These are phyloP conservation scores for Hormaphis cornu DNA, from an alignment of 1,140 invertebrate genomes.

Conservation along the genomic window DNA sequence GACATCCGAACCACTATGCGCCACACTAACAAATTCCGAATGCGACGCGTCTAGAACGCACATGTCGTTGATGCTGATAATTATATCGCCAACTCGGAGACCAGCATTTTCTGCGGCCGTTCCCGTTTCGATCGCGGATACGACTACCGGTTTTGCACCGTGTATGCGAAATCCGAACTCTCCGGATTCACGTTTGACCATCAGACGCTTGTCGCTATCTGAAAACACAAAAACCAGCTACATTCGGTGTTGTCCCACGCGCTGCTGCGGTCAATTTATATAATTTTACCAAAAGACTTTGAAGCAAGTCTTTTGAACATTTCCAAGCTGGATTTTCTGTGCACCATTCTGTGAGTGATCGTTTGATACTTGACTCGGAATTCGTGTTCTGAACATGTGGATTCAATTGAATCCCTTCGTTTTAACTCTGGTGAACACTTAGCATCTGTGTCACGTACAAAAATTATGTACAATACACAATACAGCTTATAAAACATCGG, in stretches of 20 bases:
- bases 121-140: constrained; percentile 85
- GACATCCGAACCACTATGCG: constrained; percentile 62
- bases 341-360: constrained; percentile 78
- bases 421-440: constrained; percentile 41
- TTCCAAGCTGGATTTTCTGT: constrained; percentile 81
- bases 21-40: constrained; percentile 88
- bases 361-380: constrained; percentile 78
- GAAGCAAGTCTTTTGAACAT: constrained; percentile 76
- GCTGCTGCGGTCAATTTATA: too few relatives aligned
- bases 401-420: constrained; percentile 51
- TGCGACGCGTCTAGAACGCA: constrained; percentile 85
- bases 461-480: not conserved
- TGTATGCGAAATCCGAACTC: constrained; percentile 95
- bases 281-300: constrained; percentile 69
- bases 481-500: not conserved
- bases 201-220: constrained; percentile 79
- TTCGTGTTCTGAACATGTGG: constrained; percentile 76
- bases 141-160: constrained; percentile 87
- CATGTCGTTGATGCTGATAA: constrained; percentile 81
- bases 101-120: constrained; percentile 83
- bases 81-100: constrained; percentile 85
- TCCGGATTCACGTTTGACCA: constrained; percentile 68
- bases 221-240: constrained; percentile 39
- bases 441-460: constrained; percentile 31
- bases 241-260: not conserved